Percentiles rank a stretch among this genome's conserved stretches.
Conservation (phyloP, 2,113 vertebrate genomes). For the Nesoenas mayeri region DNA sequence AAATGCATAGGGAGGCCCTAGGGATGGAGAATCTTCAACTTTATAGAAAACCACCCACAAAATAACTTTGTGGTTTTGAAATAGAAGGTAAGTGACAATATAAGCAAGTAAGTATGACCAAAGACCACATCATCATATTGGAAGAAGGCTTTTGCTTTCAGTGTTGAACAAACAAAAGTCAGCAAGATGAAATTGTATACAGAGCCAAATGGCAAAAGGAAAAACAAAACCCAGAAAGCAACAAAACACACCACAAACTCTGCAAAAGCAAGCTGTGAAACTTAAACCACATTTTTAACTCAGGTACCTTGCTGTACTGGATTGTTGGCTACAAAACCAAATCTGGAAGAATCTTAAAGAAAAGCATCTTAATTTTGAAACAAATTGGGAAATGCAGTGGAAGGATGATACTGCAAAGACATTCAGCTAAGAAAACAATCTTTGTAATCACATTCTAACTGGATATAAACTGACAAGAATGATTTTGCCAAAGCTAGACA, state of each 20-base stretch:
- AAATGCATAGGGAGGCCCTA: background rate
- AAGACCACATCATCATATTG: background rate
- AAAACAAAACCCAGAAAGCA: background rate
- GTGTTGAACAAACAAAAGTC: background rate
- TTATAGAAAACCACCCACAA: background rate
- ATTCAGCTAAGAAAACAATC: background rate
- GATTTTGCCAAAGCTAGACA: conserved; percentile 2
- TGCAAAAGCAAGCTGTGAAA: background rate
- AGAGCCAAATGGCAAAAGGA: background rate
- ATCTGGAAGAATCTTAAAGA: background rate
- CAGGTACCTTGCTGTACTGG: background rate
- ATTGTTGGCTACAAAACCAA: background rate
- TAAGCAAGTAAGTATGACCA: background rate
- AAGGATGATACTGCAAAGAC: background rate
- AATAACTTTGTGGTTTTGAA: background rate
- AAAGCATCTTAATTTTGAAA: background rate
- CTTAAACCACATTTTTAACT: background rate
- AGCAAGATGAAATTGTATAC: background rate
- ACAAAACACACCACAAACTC: background rate
- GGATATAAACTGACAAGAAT: background rate
- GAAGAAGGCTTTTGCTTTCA: background rate
- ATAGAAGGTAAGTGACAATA: background rate
- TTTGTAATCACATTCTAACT: background rate
- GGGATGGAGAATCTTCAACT: background rate
- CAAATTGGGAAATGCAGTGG: background rate